phyloP scores from a whole-genome alignment of 1,140 invertebrate species.

The Brachionus rubens region DNA sequence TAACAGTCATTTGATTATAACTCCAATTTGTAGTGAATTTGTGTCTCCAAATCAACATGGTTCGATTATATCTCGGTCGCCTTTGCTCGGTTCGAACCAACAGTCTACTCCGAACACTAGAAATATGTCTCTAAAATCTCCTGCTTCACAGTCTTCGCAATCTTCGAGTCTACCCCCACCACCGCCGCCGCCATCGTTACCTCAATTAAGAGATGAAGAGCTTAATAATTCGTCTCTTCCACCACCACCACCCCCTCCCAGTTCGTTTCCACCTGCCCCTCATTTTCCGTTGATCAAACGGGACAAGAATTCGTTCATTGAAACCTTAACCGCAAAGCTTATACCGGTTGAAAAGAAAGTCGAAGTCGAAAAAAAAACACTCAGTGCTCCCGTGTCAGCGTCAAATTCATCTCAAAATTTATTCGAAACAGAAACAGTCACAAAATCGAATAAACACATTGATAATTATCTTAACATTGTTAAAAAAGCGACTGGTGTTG shows the following conservation, averaged over 20 bases:
- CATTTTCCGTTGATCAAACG: neutral
- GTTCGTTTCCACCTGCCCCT: neutral
- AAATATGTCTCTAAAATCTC: neutral
- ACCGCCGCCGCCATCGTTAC: neutral
- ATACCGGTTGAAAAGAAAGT: too few relatives aligned
- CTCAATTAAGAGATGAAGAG: neutral
- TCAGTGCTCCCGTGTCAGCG: neutral
- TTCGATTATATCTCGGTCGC: slow-evolving; percentile 8
- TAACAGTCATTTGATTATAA: slow-evolving; percentile 42
- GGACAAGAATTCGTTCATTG: too few relatives aligned
- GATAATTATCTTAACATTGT: slow-evolving; percentile 1
- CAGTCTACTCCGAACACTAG: neutral
- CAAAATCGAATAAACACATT: slow-evolving; percentile 7
- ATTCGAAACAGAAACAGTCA: neutral
- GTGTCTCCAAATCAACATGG: slow-evolving; percentile 11
- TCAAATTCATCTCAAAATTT: slow-evolving; percentile 11
- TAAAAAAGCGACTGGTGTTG: neutral
- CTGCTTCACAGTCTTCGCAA: neutral
- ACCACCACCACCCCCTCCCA: neutral
- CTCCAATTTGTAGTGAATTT: slow-evolving; percentile 36
- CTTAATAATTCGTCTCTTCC: neutral
- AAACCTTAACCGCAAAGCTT: too few relatives aligned
- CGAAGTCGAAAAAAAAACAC: neutral
- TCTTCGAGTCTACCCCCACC: neutral
- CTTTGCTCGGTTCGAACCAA: neutral